Conservation (phyloP, 2,888 invertebrate species). For the Diabrotica balteata region DNA sequence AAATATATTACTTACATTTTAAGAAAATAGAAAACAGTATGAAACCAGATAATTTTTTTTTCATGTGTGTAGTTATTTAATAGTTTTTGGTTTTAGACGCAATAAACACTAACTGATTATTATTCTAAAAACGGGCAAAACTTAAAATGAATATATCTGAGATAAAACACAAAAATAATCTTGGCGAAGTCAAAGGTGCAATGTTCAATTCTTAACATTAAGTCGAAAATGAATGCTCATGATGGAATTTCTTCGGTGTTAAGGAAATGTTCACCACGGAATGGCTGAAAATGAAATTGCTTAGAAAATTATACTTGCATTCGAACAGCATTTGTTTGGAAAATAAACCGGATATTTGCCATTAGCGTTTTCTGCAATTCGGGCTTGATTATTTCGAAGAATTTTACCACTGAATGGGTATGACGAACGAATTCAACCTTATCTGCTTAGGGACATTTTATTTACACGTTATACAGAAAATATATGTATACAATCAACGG, state of each 20-base stretch:
- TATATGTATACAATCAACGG: too few relatives aligned
- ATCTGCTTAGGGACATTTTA: too few relatives aligned
- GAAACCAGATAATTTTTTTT: too few relatives aligned
- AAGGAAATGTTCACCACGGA: slow-evolving; percentile 18
- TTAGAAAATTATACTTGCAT: slow-evolving; percentile 26
- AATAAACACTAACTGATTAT: too few relatives aligned
- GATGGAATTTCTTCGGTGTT: slow-evolving; percentile 21
- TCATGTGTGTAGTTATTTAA: too few relatives aligned
- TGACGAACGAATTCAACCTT: background rate
- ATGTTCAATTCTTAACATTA: background rate
- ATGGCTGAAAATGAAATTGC: slow-evolving; percentile 20
- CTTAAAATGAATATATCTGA: too few relatives aligned
- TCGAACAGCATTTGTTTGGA: slow-evolving; percentile 26
- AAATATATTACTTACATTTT: too few relatives aligned
- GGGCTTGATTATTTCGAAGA: slow-evolving; percentile 22
- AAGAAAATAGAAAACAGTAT: too few relatives aligned
- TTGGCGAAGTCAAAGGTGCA: slow-evolving; percentile 5
- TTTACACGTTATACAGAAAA: too few relatives aligned
- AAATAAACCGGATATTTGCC: slow-evolving; percentile 20
- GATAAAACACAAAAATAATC: too few relatives aligned
- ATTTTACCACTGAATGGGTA: slow-evolving; percentile 15
- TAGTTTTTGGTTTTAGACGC: too few relatives aligned
- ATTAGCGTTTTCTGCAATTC: slow-evolving; percentile 22
- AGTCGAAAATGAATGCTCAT: slow-evolving; percentile 17
- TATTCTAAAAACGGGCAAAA: too few relatives aligned